A percentile compares a stretch with the other conserved stretches of the same genome.
Conservation (phyloP, 2,888 invertebrate species). For the Periphyllus acericola region DNA sequence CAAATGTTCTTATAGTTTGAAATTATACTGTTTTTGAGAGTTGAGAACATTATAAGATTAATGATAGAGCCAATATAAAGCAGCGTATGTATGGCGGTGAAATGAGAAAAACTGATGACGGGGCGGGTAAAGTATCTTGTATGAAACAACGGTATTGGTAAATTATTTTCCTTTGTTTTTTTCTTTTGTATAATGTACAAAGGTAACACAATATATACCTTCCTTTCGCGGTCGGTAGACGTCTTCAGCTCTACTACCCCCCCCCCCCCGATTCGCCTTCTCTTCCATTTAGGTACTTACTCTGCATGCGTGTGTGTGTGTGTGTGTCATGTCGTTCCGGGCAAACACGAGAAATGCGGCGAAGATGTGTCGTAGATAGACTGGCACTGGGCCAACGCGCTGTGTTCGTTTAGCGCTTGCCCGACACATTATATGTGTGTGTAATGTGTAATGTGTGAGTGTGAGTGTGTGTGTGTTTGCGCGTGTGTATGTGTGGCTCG, state of each 20-base stretch:
- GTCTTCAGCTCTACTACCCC: neutral
- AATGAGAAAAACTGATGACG: neutral
- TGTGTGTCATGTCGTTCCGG: conserved; percentile 48
- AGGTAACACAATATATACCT: neutral
- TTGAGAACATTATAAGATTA: no score
- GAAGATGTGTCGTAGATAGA: conserved; percentile 59
- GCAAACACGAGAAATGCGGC: conserved; percentile 58
- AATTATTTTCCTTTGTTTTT: neutral
- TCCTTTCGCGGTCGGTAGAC: neutral
- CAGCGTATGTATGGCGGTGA: neutral
- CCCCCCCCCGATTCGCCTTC: neutral
- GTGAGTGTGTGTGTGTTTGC: neutral
- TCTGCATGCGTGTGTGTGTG: neutral
- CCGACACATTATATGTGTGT: neutral
- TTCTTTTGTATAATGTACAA: neutral
- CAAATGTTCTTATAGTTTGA: no score
- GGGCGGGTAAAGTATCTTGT: no score
- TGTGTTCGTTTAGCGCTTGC: conserved; percentile 32
- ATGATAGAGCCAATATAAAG: no score
- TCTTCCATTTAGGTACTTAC: neutral
- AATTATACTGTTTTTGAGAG: no score
- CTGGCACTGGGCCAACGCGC: conserved; percentile 53
- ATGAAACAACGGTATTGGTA: neutral
- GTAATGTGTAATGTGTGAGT: no score
- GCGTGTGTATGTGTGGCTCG: neutral